Evolutionary conservation across 2,888 invertebrate genomes (phyloP).

Genomic region (Agrypnus murinus): DNA sequence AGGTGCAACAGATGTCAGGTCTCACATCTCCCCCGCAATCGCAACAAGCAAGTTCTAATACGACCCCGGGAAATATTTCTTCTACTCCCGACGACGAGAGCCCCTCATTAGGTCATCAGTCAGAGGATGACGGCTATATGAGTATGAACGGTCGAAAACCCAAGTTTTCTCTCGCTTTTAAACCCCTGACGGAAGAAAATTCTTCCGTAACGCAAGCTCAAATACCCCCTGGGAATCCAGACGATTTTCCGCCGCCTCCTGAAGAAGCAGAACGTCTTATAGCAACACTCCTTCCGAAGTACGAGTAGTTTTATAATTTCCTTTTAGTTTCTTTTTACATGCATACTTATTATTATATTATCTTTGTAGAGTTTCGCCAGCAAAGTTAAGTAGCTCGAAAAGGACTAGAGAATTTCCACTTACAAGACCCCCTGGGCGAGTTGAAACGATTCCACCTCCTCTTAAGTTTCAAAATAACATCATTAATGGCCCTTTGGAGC

Average conservation of each 20-base stretch:
- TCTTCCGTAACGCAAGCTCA: conserved; percentile 58
- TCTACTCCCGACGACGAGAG: conserved; percentile 79
- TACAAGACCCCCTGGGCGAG: conserved; percentile 62
- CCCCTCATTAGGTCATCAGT: conserved; percentile 87
- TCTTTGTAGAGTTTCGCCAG: conserved; percentile 79
- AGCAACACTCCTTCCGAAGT: conserved; percentile 84
- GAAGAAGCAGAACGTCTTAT: conserved; percentile 86
- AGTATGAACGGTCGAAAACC: conserved; percentile 91
- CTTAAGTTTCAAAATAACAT: conserved; percentile 69
- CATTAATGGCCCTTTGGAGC: conserved; percentile 64
- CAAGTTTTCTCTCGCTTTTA: conserved; percentile 83
- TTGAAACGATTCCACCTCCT: conserved; percentile 68
- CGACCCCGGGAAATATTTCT: conserved; percentile 72
- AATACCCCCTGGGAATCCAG: conserved; percentile 70
- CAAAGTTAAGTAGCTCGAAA: conserved; percentile 74
- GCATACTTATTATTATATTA: not conserved
- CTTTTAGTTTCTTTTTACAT: too few relatives aligned
- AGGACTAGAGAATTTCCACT: conserved; percentile 66
- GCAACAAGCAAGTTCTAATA: conserved; percentile 69
- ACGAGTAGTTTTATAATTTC: conserved; percentile 2
- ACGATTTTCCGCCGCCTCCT: conserved; percentile 82
- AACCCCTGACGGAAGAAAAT: conserved; percentile 75
- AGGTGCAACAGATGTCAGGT: conserved; percentile 70
- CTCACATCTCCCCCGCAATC: conserved; percentile 67
- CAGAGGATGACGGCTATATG: conserved; percentile 94